Percentiles rank a stretch among this genome's conserved stretches.
Conservation (phyloP, 2,113 vertebrate species). For the Urocolius indicus region DNA sequence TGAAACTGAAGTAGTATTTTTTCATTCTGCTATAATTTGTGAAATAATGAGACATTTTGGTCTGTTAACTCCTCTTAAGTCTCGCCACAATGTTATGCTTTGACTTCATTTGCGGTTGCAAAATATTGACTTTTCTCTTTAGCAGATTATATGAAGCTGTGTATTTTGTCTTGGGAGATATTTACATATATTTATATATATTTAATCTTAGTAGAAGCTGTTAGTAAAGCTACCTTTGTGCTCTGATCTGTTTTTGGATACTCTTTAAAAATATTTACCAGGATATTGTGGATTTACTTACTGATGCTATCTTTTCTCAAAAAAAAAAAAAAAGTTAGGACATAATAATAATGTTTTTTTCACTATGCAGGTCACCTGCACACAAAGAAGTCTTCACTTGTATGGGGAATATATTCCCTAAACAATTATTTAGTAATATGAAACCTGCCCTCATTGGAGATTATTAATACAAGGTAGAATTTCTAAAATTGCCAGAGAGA, state of each 20-base stretch:
- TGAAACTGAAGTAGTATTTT: conserved; percentile 46
- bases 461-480: background rate
- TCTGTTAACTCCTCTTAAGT: conserved; percentile 66
- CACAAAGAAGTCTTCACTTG: background rate
- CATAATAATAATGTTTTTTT: background rate
- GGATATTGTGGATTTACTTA: conserved; percentile 11
- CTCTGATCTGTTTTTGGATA: background rate
- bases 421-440: background rate
- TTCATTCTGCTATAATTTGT: conserved; percentile 55
- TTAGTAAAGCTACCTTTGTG: conserved; percentile 23
- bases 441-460: background rate
- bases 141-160: conserved; percentile 61
- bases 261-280: conserved; percentile 19
- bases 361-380: background rate
- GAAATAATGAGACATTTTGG: conserved; percentile 66
- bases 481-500: background rate
- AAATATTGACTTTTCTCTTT: conserved; percentile 71
- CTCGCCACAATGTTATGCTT: conserved; percentile 65
- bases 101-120: conserved; percentile 64
- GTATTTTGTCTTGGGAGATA: conserved; percentile 65
- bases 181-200: conserved; percentile 7
- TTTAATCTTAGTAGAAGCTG: conserved; percentile 34
- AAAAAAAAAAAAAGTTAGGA: background rate
- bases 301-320: background rate
- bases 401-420: background rate